Evolutionary conservation across 2,888 invertebrate genomes (phyloP), one percentile per base, ranked within the genome.

Genomic region (Nomada ferruginata): DNA sequence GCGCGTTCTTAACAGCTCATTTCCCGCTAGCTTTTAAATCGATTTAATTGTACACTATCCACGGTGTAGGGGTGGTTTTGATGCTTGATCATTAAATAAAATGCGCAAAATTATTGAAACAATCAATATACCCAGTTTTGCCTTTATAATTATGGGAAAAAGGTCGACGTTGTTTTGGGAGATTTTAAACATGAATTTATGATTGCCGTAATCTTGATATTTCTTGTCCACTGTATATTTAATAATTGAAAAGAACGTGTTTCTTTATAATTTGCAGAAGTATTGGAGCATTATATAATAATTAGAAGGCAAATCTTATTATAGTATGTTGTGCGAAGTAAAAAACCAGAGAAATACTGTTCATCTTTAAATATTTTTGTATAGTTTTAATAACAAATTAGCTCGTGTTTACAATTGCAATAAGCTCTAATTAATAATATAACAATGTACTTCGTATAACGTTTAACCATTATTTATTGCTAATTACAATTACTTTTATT

Each of bases 21-120:
- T 83, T 83, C 82, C 76, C 75, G 75, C 83, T 82, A 80, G 63
- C 61, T 61, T 69, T 79, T 75, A 50, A 76, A 85, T 78, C 53
- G 57, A 85, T 84, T 44, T 44, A 57, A 47, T 18, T 5, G 26
- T 23, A 7, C 18, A 55, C 23, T n/a, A 47, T 55, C 26, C 20
- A 20, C 20, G 42, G 5, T 42, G 7, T 18, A 44, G 5, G n/a
- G 18, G 57, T 59, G 2, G 15, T 59, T 13, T 15, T 55, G 2
- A 7, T 36, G 15, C 15, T 63, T 13, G 2, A 9, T 15, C 47
- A 20, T 7, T 26, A 2, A 15, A 2, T 7, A 9, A 61, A 68
- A 52, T 52, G 18, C 23, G 9, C 10, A 13, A 42, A 36, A 64
- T 20, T 15, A 20, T 5, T 15, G 2, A 53, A 20, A 15, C 18